Base-by-base conservation (phyloP, 1,140 invertebrate species). In the Gonatopus flavifemur region DNA sequence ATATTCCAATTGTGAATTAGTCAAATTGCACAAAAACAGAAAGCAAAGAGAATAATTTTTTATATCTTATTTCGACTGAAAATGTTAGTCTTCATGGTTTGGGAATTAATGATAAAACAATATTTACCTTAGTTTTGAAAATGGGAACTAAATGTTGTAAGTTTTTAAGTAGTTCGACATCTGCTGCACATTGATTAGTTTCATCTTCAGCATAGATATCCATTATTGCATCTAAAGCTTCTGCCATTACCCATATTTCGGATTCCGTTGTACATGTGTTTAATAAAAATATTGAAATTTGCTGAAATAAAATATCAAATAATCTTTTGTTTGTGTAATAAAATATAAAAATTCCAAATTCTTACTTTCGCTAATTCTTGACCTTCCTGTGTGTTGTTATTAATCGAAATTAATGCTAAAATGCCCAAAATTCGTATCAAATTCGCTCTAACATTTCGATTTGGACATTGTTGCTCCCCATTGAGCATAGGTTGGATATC, bases 201-300 rank as follows among this genome's bases (percentile, higher is more conserved):
- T 88, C 83, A 66, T 91, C 89, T 69, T 90, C 88, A 2, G 86
- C 82, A 72, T 87, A 91, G 31, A 91, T 80, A 69, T 91, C 89
- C 72, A 91, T 86, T 38, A 90, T 62, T 10, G 84, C 82, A 67
- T 91, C 89, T 12, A 91, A 67, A 13, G 85, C 81, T 74, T 91
- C 89, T 19, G 88, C 86, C 10, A 85, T 72, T 0, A 89, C 81
- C 84, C 86, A 88, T 3, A 87, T 79, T 55, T 86, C 82, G 8
- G 46, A 38, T 52, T 83, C 84, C 38, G 77, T 74, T 47, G 72
- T 70, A 62, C 78, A 76, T 64, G 78, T 68, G 3, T 83, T 77
- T 18, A 85, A 48, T 58, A 85, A 72, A 57, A 82, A 83, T 9
- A 77, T 70, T 7, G 77, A 74, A 19, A 83, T 30, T n/a, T 53